Percentiles rank a stretch among this genome's conserved stretches.
Conservation (phyloP, 2,113 vertebrate species). For the Ictidomys tridecemlineatus region DNA sequence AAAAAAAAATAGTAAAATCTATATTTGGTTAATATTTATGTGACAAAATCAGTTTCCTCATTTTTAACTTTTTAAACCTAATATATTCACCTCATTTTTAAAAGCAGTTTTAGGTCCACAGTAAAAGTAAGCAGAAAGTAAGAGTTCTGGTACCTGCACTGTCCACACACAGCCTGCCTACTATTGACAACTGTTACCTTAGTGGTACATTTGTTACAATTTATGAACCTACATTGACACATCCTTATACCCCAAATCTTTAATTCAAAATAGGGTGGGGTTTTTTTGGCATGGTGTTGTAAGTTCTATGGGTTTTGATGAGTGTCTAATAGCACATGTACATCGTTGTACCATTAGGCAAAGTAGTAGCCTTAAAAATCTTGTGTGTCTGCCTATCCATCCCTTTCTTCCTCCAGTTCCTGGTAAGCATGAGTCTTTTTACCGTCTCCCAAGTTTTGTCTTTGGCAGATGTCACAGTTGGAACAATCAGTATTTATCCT, state of each 20-base stretch:
- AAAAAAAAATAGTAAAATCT: neutral
- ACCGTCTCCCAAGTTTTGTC: neutral
- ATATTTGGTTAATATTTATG: slow-evolving; percentile 26
- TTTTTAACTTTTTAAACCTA: neutral
- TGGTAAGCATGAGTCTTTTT: neutral
- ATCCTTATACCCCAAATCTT: neutral
- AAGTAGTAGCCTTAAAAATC: neutral
- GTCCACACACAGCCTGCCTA: neutral
- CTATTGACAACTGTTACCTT: neutral
- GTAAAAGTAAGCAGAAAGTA: neutral
- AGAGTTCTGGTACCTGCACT: neutral
- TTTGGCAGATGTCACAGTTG: neutral
- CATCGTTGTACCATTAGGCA: too few species aligned
- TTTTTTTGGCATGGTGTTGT: neutral
- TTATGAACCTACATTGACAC: neutral
- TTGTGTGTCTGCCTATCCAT: neutral
- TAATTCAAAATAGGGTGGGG: neutral
- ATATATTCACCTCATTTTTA: neutral
- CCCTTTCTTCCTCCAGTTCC: neutral
- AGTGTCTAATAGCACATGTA: neutral
- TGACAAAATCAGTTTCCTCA: neutral
- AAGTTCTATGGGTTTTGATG: neutral
- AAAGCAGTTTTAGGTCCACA: neutral
- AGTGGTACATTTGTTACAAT: neutral
- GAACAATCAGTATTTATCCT: neutral